Evolutionary conservation across 2,797 vertebrate species (phyloP), one percentile per base, ranked within the genome.

Genomic region (Falco berigora): DNA sequence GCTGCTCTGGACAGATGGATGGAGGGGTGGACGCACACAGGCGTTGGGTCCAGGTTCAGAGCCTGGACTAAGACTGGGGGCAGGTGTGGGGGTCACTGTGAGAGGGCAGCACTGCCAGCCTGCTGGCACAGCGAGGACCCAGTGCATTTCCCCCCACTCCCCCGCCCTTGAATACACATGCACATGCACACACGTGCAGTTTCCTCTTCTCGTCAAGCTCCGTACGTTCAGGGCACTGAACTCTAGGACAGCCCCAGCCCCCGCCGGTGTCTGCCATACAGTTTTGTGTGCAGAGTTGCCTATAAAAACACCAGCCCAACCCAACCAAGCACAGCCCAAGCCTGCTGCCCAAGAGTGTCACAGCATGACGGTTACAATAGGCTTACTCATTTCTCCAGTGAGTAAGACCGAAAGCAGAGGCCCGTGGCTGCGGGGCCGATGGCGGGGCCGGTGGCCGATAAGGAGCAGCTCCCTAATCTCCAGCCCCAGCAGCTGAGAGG

Each of bases 381-480:
- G 40, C 40, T 90, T 61, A 86, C 83, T 96, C 90, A 93, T 95
- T 85, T 78, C 95, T 86, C n/a, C 66, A 47, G 88, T 89, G 94
- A 95, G 78, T 89, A 75, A 95, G 69, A 94, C 12, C 0, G 58
- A 91, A 79, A 94, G 67, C 27, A 50, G 78, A 89, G 86, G 79
- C 59, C 59, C 20, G 22, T 1, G 73, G 76, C 55, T 66, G 75
- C 62, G 18, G 90, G 42, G 38, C 71, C 0, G 2, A 15, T 49
- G 52, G 73, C 6, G 14, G 89, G 59, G 77, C 63, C 1, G 3
- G 53, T 3, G 7, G 23, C 20, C 5, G 93, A 96, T 96, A 96
- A 97, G 93, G 50, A 81, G 72, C 74, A 86, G 82, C 61, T 96
- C 88, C 79, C 80, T 97, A 97, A 97, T 97, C 96, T 94, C 84